Evolutionary conservation across 2,113 vertebrate genomes (phyloP).

Genomic region (Ceyx cyanopectus): DNA sequence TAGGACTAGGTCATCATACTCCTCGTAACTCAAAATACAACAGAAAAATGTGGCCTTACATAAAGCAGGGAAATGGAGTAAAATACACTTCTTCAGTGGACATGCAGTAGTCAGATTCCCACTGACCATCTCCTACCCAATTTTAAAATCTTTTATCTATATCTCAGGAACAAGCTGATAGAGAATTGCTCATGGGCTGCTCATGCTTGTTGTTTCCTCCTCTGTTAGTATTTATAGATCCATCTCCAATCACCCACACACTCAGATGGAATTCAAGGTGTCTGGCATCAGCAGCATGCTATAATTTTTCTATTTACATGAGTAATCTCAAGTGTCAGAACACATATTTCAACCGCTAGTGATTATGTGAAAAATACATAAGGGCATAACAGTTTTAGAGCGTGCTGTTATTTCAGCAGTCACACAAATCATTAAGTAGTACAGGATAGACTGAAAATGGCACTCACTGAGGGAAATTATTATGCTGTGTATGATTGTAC

Average conservation of each 20-base stretch:
- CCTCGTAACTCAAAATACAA: not conserved
- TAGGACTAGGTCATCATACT: not conserved
- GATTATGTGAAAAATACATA: constrained; percentile 59
- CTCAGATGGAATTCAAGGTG: constrained; percentile 65
- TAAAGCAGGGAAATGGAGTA: not conserved
- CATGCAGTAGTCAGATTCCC: not conserved
- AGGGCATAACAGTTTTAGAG: constrained; percentile 13
- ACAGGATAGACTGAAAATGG: constrained; percentile 44
- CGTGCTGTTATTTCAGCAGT: constrained; percentile 56
- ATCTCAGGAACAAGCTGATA: not conserved
- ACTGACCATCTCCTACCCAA: not conserved
- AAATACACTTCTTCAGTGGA: not conserved
- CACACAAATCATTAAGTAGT: constrained; percentile 60
- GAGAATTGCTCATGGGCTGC: not conserved
- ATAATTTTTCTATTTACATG: constrained; percentile 71
- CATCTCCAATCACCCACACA: constrained; percentile 25
- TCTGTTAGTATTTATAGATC: not conserved
- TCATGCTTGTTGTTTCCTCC: not conserved
- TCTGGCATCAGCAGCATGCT: constrained; percentile 44
- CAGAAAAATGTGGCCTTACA: not conserved
- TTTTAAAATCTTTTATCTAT: constrained; percentile 1
- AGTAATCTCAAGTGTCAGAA: constrained; percentile 68
- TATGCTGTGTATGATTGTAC: constrained; percentile 40
- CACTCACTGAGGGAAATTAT: constrained; percentile 38
- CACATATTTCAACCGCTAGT: constrained; percentile 51